Evolutionary conservation across 2,113 vertebrate genomes (phyloP).

Genomic region (Lipophrys pholis): DNA sequence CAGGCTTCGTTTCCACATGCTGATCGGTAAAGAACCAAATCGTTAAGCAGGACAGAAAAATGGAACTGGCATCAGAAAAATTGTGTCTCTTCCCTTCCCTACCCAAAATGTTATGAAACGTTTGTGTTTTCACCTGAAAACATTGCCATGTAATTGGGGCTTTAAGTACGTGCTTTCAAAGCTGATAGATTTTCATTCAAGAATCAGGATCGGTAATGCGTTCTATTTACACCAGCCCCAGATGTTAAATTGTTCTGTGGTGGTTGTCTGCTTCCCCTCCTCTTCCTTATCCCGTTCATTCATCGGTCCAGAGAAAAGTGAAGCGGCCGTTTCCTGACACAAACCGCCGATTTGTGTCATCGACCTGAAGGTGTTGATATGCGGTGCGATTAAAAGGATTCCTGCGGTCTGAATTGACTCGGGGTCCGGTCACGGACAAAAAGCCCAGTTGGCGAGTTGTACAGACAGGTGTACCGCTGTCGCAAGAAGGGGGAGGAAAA

Average conservation of each 20-base stretch:
- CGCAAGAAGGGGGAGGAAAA: slow-evolving; percentile 34
- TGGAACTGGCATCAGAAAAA: too few species aligned
- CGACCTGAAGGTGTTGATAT: slow-evolving; percentile 45
- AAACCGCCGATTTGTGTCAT: slow-evolving; percentile 25
- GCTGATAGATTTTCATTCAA: background rate
- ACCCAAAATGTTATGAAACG: too few species aligned
- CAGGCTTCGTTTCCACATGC: too few species aligned
- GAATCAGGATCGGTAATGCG: background rate
- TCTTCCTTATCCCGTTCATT: slow-evolving; percentile 17
- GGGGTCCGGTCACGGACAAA: slow-evolving; percentile 32
- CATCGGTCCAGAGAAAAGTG: background rate
- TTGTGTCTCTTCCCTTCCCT: too few species aligned
- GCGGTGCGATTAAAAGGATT: slow-evolving; percentile 55
- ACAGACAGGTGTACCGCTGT: slow-evolving; percentile 54
- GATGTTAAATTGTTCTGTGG: slow-evolving; percentile 6
- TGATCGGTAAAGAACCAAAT: too few species aligned
- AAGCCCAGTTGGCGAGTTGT: slow-evolving; percentile 41
- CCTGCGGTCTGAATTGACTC: slow-evolving; percentile 30
- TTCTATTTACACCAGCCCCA: slow-evolving; percentile 3
- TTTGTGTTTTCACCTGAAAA: too few species aligned
- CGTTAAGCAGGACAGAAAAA: too few species aligned
- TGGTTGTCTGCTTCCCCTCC: slow-evolving; percentile 19
- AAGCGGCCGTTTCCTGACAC: slow-evolving; percentile 2
- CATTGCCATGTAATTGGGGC: too few species aligned
- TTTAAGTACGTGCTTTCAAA: slow-evolving; percentile 1